These are phyloP conservation scores for Cyprinella venusta DNA, from an alignment of 2,797 vertebrate genomes.

Conservation along the genomic window DNA sequence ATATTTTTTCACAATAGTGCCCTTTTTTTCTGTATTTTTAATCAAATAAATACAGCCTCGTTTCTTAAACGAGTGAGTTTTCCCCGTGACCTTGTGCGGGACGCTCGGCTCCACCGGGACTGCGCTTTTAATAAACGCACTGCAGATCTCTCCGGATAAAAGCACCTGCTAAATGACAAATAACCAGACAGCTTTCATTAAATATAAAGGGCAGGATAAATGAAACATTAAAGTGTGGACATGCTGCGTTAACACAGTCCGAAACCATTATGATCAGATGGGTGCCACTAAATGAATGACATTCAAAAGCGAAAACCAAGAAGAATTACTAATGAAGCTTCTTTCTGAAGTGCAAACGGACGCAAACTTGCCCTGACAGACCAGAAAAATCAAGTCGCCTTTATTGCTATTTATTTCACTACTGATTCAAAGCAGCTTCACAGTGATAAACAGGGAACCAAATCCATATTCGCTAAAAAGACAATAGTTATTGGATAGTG, in stretches of 20 bases:
- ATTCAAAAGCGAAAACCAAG: background rate
- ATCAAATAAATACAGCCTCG: background rate
- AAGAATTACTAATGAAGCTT: background rate
- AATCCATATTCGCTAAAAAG: background rate
- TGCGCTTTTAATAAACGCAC: slow-evolving; percentile 13
- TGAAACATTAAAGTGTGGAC: slow-evolving; percentile 14
- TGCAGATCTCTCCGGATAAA: background rate
- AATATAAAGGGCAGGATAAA: slow-evolving; percentile 16
- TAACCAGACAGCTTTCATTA: slow-evolving; percentile 10
- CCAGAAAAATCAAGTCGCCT: background rate
- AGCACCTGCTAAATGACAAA: slow-evolving; percentile 29
- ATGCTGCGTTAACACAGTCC: slow-evolving; percentile 1
- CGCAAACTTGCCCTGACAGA: background rate
- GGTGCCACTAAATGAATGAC: background rate
- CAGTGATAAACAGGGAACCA: background rate
- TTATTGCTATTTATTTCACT: background rate
- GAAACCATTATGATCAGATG: background rate
- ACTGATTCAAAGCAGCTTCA: background rate
- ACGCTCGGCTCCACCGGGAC: background rate
- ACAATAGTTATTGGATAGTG: background rate
- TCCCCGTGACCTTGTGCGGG: background rate
- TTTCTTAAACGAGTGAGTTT: background rate
- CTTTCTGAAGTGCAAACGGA: background rate
- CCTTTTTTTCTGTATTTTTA: background rate
- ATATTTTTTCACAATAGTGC: background rate